Percentiles rank a stretch among this genome's conserved stretches.
Conservation (phyloP, 2,113 vertebrate genomes). For the Rhinopomastus cyanomelas region DNA sequence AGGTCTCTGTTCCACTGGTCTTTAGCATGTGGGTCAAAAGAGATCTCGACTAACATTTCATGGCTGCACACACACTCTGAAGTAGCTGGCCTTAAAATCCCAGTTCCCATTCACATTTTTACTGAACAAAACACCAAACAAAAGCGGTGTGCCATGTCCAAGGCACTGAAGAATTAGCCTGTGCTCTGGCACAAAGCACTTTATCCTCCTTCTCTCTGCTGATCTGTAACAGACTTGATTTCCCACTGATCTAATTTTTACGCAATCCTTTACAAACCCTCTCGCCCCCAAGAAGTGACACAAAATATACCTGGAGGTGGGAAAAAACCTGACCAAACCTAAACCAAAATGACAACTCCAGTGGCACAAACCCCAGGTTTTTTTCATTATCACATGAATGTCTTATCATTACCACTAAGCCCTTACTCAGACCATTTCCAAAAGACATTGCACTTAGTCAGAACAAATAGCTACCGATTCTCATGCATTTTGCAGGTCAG, state of each 20-base stretch:
- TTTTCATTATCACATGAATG: not conserved
- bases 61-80: not conserved
- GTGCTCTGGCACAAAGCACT: not conserved
- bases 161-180: not conserved
- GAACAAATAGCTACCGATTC: not conserved
- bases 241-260: not conserved
- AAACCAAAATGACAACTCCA: no score
- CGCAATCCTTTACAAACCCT: not conserved
- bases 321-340: no score
- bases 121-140: not conserved
- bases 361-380: no score
- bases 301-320: no score
- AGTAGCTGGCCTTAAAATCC: not conserved
- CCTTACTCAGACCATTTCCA: not conserved
- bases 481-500: not conserved
- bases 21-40: not conserved
- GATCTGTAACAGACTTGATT: not conserved
- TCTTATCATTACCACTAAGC: not conserved
- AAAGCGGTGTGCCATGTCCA: not conserved
- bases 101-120: not conserved
- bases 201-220: not conserved
- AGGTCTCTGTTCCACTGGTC: not conserved
- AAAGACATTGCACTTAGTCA: not conserved
- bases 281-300: no score
- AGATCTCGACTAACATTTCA: not conserved